These are phyloP conservation scores for Matsumurasca onukii DNA, from an alignment of 1,140 invertebrate genomes.

Conservation along the genomic window DNA sequence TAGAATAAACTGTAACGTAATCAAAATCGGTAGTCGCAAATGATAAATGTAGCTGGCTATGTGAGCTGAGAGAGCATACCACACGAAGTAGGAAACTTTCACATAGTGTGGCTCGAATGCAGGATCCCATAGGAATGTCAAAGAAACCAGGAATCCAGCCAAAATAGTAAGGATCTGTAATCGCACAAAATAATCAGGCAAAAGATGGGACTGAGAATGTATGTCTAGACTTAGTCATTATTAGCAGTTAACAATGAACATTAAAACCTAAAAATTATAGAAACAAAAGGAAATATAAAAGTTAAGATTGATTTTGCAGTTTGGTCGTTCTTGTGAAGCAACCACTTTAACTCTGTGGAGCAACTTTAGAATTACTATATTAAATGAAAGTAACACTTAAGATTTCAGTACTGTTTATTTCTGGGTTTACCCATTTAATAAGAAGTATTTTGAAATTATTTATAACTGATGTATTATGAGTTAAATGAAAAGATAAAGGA, in stretches of 20 bases:
- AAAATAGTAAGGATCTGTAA: slow-evolving; percentile 27
- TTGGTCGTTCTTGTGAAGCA: too few species aligned
- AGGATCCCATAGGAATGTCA: slow-evolving; percentile 33
- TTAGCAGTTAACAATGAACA: not conserved
- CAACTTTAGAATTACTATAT: too few species aligned
- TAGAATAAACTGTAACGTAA: slow-evolving; percentile 30
- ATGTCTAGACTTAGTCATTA: not conserved
- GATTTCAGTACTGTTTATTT: too few species aligned
- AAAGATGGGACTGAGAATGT: not conserved
- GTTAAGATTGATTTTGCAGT: too few species aligned
- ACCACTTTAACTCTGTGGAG: too few species aligned
- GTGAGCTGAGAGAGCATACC: slow-evolving; percentile 30
- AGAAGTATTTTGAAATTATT: too few species aligned
- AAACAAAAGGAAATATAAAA: too few species aligned
- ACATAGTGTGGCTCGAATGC: slow-evolving; percentile 21
- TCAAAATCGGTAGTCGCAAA: slow-evolving; percentile 26
- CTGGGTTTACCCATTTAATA: too few species aligned
- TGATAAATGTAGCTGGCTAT: slow-evolving; percentile 33
- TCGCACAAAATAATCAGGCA: not conserved
- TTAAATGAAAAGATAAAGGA: too few species aligned
- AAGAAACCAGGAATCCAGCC: slow-evolving; percentile 13
- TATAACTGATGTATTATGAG: too few species aligned
- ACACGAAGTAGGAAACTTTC: slow-evolving; percentile 23
- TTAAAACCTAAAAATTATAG: not conserved
- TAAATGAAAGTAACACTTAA: too few species aligned